Evolutionary conservation across 2,113 vertebrate genomes (phyloP).

Genomic region (Chascanopsetta lugubris): DNA sequence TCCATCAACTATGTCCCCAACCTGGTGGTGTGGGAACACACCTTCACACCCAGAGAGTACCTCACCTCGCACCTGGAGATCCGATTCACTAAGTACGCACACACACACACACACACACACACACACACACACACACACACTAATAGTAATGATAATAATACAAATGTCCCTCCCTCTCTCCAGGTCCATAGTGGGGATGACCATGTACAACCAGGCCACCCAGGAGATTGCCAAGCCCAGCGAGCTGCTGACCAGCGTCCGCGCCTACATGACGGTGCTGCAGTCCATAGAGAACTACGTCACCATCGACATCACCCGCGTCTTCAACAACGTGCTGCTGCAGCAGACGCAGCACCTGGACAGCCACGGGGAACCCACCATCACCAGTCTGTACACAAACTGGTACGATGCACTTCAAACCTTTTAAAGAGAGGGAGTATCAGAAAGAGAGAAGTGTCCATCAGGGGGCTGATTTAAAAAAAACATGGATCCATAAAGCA

Average conservation of each 20-base stretch:
- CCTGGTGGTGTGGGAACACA: conserved; percentile 98
- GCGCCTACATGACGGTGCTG: conserved; percentile 98
- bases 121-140: neutral
- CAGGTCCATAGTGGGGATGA: conserved; percentile 99
- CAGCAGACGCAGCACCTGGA: conserved; percentile 99
- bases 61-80: conserved; percentile 99
- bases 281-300: conserved; percentile 99
- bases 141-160: too few relatives aligned
- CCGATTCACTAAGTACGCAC: conserved; percentile 96
- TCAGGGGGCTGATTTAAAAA: neutral
- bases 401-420: conserved; percentile 81
- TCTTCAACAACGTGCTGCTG: conserved; percentile 98
- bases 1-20: conserved; percentile 99
- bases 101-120: neutral
- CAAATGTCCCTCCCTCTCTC: neutral
- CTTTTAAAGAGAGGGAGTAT: neutral
- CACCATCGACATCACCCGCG: conserved; percentile 97
- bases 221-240: conserved; percentile 99
- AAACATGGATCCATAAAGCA: neutral
- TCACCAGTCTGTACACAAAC: conserved; percentile 98
- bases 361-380: conserved; percentile 98
- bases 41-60: conserved; percentile 97
- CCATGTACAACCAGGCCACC: conserved; percentile 99
- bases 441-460: neutral
- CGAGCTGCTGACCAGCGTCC: conserved; percentile 95